Conservation (phyloP, 2,888 invertebrate species). For the Drosophila koepferae region DNA sequence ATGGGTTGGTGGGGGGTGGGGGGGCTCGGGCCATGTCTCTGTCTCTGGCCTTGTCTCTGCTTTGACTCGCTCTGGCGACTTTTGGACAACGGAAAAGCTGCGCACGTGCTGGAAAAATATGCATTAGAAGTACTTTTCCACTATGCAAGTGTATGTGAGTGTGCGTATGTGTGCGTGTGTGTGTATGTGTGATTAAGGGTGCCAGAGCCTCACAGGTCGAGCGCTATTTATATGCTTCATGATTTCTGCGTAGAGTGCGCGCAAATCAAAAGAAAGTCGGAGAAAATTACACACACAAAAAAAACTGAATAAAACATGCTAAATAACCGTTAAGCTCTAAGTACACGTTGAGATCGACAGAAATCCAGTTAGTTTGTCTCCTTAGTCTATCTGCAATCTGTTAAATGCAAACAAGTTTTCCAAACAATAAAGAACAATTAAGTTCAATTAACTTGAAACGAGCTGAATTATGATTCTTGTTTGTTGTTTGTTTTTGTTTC, state of each 20-base stretch:
- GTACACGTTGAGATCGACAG: conserved; percentile 10
- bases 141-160: not conserved
- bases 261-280: conserved; percentile 52
- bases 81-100: conserved; percentile 69
- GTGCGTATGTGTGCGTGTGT: not conserved
- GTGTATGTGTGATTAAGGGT: conserved; percentile 14
- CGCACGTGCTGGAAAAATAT: conserved; percentile 81
- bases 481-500: not conserved
- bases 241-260: conserved; percentile 57
- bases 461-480: not conserved
- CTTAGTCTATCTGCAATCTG: conserved; percentile 1
- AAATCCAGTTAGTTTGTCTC: conserved; percentile 18
- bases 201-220: conserved; percentile 40
- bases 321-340: conserved; percentile 41
- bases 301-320: conserved; percentile 1
- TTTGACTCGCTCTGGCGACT: conserved; percentile 52
- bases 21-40: conserved; percentile 16
- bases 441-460: conserved; percentile 1
- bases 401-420: conserved; percentile 29
- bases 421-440: conserved; percentile 25
- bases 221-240: conserved; percentile 55
- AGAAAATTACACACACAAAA: conserved; percentile 7
- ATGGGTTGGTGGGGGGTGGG: not conserved
- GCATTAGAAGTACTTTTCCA: conserved; percentile 58
- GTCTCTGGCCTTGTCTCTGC: conserved; percentile 58